Conservation (phyloP, 2,113 vertebrate species). For the Phaethon lepturus region DNA sequence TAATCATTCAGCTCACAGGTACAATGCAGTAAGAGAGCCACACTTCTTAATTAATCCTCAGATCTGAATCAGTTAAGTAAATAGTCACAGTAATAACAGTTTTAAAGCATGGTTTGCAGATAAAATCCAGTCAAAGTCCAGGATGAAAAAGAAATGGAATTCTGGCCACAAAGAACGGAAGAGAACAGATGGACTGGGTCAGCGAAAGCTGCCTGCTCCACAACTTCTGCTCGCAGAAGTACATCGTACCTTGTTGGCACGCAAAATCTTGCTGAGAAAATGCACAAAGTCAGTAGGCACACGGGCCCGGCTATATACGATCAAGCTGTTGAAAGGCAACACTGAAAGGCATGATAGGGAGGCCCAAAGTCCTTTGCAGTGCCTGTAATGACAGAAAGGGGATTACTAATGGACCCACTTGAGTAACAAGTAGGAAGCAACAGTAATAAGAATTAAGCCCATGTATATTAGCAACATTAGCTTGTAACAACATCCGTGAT, state of each 20-base stretch:
- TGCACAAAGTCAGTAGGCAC: background rate
- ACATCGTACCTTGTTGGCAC: background rate
- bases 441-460: background rate
- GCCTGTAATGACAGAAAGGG: background rate
- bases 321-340: background rate
- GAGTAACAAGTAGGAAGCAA: background rate
- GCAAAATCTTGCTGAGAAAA: background rate
- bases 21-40: background rate
- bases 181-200: background rate
- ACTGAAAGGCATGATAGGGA: background rate
- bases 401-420: background rate
- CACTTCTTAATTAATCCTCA: background rate
- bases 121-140: background rate
- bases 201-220: background rate
- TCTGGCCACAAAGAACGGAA: background rate
- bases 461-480: background rate
- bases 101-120: background rate
- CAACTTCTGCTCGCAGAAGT: background rate
- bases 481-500: background rate
- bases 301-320: background rate
- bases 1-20: background rate
- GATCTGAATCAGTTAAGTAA: background rate
- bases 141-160: background rate
- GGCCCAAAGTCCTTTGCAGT: background rate
- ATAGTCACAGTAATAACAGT: background rate